Evolutionary conservation across 2,113 vertebrate genomes (phyloP).

Genomic region (Tyto alba): DNA sequence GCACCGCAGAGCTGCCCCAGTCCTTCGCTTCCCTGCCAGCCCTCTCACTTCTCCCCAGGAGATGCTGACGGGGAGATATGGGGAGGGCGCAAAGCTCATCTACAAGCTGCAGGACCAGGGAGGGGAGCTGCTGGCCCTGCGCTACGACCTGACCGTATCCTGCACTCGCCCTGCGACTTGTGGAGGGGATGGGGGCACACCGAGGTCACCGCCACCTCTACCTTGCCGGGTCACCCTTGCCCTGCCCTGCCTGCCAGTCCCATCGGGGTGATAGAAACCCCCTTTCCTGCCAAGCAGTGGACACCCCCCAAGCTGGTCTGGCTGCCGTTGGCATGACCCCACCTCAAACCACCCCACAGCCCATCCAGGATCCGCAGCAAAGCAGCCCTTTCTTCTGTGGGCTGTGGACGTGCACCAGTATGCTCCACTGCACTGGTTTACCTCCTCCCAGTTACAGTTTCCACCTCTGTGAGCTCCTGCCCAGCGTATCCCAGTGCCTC

Average conservation of each 20-base stretch:
- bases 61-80: conserved; percentile 84
- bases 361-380: not conserved
- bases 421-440: not conserved
- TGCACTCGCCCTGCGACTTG: not conserved
- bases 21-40: not conserved
- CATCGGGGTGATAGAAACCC: rapidly evolving
- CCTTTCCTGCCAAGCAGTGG: rapidly evolving
- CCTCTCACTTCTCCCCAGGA: conserved; percentile 69
- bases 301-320: not conserved
- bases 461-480: not conserved
- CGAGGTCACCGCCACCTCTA: rapidly evolving
- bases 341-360: not conserved
- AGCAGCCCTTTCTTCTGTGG: rapidly evolving
- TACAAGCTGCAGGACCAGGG: conserved; percentile 96
- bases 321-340: not conserved
- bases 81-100: conserved; percentile 87
- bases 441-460: not conserved
- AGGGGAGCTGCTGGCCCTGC: conserved; percentile 91
- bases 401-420: not conserved
- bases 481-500: no score
- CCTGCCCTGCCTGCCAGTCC: not conserved
- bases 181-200: rapidly evolving
- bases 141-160: conserved; percentile 99
- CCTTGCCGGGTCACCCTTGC: rapidly evolving
- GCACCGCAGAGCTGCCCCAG: rapidly evolving